Conservation (phyloP, 2,888 invertebrate genomes). For the Gortyna flavago region DNA sequence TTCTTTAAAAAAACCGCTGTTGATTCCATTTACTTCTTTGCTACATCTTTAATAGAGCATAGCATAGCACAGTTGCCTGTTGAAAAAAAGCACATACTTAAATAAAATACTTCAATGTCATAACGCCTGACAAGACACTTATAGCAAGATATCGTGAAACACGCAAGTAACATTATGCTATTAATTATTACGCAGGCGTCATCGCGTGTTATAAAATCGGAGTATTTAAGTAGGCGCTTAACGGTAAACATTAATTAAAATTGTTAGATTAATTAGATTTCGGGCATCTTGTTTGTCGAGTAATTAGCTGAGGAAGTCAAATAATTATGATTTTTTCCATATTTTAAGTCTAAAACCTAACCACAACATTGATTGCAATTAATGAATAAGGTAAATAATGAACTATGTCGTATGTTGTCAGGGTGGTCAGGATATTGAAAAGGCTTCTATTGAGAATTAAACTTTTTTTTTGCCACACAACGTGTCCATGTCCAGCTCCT, state of each 20-base stretch:
- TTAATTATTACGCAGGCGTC: constrained; percentile 46
- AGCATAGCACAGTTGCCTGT: constrained; percentile 36
- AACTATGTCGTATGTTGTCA: background rate
- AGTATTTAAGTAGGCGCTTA: constrained; percentile 42
- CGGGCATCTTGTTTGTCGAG: background rate
- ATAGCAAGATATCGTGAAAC: constrained; percentile 40
- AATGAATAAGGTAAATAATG: background rate
- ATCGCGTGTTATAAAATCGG: constrained; percentile 10
- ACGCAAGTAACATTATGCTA: constrained; percentile 41
- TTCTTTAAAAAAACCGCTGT: constrained; percentile 13
- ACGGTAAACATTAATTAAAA: background rate
- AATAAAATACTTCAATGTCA: constrained; percentile 26
- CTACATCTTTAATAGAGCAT: constrained; percentile 60
- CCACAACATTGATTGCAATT: background rate
- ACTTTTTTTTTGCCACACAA: background rate
- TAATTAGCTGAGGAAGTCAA: background rate
- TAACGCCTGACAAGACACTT: constrained; percentile 53
- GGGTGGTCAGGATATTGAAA: background rate
- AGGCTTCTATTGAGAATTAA: background rate
- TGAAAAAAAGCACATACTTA: constrained; percentile 46
- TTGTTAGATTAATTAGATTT: background rate
- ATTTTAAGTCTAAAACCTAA: too few species aligned
- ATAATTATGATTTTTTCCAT: background rate
- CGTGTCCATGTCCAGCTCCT: too few species aligned
- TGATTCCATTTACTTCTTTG: constrained; percentile 42